Evolutionary conservation across 1,140 invertebrate species (phyloP).

Genomic region (Drosophila subobscura): DNA sequence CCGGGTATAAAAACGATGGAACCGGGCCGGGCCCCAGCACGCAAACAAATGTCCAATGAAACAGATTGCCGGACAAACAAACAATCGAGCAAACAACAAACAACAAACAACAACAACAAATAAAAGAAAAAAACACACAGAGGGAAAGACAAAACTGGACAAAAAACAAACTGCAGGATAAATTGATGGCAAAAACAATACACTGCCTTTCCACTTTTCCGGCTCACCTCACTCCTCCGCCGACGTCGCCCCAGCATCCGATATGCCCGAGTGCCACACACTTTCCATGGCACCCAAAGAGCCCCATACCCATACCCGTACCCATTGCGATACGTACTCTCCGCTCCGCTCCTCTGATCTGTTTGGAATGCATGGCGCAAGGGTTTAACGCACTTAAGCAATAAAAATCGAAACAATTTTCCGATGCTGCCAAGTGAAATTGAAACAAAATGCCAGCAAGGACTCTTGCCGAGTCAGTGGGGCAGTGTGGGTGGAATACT

Average conservation of each 20-base stretch:
- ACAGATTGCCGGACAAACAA: conserved; percentile 75
- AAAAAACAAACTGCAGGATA: conserved; percentile 64
- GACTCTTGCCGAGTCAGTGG: neutral
- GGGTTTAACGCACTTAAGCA: conserved; percentile 82
- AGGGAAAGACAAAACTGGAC: conserved; percentile 26
- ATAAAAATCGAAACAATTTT: conserved; percentile 83
- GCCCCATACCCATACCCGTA: conserved; percentile 6
- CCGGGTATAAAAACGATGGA: conserved; percentile 5
- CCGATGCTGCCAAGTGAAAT: conserved; percentile 77
- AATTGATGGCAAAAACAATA: conserved; percentile 75
- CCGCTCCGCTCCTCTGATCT: conserved; percentile 3
- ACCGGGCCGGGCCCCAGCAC: conserved; percentile 34
- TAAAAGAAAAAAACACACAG: conserved; percentile 1
- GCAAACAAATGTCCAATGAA: conserved; percentile 80
- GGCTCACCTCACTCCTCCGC: conserved; percentile 1
- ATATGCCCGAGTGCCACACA: no score
- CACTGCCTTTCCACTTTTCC: conserved; percentile 17
- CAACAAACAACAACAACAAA: conserved; percentile 17
- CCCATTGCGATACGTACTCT: conserved; percentile 3
- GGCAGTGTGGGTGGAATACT: conserved; percentile 42
- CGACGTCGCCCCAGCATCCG: no score
- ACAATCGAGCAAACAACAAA: conserved; percentile 51
- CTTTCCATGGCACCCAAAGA: neutral
- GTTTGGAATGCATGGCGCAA: conserved; percentile 71
- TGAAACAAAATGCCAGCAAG: conserved; percentile 73